Percentiles rank a stretch among this genome's conserved stretches.
Conservation (phyloP, 2,888 invertebrate genomes). For the Amphipyra tragopoginis region DNA sequence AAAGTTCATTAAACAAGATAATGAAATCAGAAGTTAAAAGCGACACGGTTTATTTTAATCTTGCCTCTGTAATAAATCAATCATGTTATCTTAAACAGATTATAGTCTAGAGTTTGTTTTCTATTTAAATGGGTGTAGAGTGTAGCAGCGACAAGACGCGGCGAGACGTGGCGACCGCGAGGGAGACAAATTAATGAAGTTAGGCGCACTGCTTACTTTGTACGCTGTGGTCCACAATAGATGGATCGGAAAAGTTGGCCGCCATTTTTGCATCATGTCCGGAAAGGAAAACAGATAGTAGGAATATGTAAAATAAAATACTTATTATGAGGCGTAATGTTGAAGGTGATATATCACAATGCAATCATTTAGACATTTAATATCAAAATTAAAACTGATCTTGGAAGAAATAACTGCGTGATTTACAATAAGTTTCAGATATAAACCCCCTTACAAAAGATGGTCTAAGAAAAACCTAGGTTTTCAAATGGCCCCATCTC, state of each 20-base stretch:
- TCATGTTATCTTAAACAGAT: background rate
- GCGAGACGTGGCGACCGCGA: background rate
- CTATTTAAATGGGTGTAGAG: background rate
- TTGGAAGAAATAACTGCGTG: no score
- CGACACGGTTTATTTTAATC: background rate
- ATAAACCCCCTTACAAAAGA: no score
- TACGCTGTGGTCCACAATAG: background rate
- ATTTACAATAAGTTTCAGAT: no score
- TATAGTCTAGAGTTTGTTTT: background rate
- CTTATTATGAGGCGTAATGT: no score
- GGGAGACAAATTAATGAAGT: conserved; percentile 10
- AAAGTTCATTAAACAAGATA: conserved; percentile 6
- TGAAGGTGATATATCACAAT: no score
- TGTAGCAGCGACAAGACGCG: background rate
- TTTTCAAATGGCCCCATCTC: no score
- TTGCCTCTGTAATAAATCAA: conserved; percentile 1
- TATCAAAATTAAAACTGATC: no score
- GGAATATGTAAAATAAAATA: no score
- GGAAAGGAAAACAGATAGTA: no score
- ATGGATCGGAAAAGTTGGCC: conserved; percentile 2
- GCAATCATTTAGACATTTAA: no score
- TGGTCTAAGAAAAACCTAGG: no score
- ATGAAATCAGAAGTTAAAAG: conserved; percentile 5
- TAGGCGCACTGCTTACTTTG: background rate
- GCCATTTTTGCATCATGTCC: no score